phyloP scores from a whole-genome alignment of 2,113 vertebrate species.

The Manacus vitellinus region DNA sequence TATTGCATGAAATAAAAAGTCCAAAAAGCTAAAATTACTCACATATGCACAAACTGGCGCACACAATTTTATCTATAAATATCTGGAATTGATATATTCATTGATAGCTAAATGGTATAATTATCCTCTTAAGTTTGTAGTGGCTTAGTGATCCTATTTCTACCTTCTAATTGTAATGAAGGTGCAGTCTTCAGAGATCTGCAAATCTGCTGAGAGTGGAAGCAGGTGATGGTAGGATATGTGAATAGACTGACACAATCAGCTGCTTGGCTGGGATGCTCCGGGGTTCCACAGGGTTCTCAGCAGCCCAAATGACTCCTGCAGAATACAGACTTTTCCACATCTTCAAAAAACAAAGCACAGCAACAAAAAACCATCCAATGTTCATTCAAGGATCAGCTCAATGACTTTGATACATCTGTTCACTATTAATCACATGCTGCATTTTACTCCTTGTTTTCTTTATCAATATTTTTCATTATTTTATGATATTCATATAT shows the following conservation, averaged over 20 bases:
- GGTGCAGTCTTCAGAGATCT: neutral
- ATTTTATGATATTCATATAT: neutral
- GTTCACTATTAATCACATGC: neutral
- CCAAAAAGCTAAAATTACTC: neutral
- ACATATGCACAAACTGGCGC: neutral
- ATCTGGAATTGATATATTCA: neutral
- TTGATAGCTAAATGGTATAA: neutral
- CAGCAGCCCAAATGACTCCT: neutral
- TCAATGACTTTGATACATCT: neutral
- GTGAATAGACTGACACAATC: neutral
- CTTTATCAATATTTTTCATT: neutral
- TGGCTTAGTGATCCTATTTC: neutral
- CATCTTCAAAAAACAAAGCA: neutral
- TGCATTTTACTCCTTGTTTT: neutral
- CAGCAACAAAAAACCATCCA: neutral
- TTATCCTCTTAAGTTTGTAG: neutral
- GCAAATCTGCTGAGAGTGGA: neutral
- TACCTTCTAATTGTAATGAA: neutral
- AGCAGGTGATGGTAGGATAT: neutral
- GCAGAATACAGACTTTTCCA: neutral
- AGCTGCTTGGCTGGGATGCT: neutral
- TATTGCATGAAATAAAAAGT: neutral
- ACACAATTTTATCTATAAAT: neutral
- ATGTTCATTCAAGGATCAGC: neutral
- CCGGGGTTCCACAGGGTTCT: neutral